Evolutionary conservation across 2,113 vertebrate genomes (phyloP), one percentile per base, ranked within the genome.

Genomic region (Melanocharis versteri): DNA sequence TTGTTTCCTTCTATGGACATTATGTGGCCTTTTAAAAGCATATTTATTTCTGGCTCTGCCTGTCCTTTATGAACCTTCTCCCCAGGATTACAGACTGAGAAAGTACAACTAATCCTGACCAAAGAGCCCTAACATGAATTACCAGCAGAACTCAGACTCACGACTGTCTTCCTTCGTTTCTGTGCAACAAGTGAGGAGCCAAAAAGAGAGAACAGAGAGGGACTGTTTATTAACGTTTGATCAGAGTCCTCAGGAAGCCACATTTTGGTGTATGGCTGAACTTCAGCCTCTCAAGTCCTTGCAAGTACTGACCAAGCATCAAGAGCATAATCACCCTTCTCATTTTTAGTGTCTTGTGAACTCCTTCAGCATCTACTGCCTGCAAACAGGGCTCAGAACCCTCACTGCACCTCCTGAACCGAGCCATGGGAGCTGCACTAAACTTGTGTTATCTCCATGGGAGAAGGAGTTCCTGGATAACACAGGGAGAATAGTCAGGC

Each of bases 1-100:
- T 93, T 91, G 8, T 83, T 92, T 89, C 68, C 84, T 89, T 95
- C 87, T 89, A 57, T 48, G 73, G 48, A 77, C 42, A 54, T 71
- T 33, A 65, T 20, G 78, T 16, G 27, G 71, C 33, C 17, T 87
- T 89, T 72, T 50, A 81, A 92, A 90, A 96, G 65, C 15, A n/a
- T n/a, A 60, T 83, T 88, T 95, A 96, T 93, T 96, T 93, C 68
- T 87, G 72, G 19, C 40, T 83, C 42, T 89, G 76, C 13, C 44
- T 72, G 26, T 89, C 56, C 69, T 76, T 16, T 42, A 35, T 37
- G 83, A 95, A 92, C 45, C 33, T 37, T 91, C 68, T 83, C 31
- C 33, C 26, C 50, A 77, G 53, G 64, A 91, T 88, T 68, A 69
- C 73, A 53, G 18, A 65, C 26, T 27, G 31, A 80, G 66, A 82